Evolutionary conservation across 2,888 invertebrate species (phyloP).

Genomic region (Mesorhabditis sp.): DNA sequence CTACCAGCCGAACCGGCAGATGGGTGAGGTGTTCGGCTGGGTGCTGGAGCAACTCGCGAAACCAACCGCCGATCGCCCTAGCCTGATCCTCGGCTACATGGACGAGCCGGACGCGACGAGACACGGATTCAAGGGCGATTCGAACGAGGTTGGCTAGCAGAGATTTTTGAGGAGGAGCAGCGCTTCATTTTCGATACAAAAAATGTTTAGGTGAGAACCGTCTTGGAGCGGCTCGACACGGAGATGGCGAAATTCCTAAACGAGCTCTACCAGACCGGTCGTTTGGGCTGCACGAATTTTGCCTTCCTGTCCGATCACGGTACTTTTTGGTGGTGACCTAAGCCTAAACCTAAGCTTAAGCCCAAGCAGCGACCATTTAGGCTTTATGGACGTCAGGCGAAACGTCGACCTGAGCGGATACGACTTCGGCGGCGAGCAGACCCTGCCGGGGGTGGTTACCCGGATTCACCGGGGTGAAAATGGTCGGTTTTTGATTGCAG

Average conservation of each 20-base stretch:
- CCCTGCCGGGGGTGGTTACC: background rate
- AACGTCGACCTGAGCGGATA: background rate
- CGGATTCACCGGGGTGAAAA: background rate
- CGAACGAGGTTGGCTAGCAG: conserved; percentile 16
- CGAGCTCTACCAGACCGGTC: conserved; percentile 26
- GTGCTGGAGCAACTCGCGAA: conserved; percentile 32
- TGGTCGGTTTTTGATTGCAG: background rate
- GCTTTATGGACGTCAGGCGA: background rate
- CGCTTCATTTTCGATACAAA: background rate
- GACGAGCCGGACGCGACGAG: conserved; percentile 51
- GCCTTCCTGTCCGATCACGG: conserved; percentile 51
- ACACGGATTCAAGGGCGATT: conserved; percentile 36
- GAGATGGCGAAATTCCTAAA: conserved; percentile 42
- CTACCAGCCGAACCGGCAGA: too few relatives aligned
- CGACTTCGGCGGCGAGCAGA: background rate
- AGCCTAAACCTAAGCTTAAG: too few relatives aligned
- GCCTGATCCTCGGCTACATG: conserved; percentile 48
- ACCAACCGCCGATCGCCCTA: conserved; percentile 30
- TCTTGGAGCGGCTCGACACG: conserved; percentile 34
- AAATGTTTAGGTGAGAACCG: conserved; percentile 28
- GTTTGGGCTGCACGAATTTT: conserved; percentile 50
- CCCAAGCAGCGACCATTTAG: background rate
- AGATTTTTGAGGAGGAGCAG: background rate
- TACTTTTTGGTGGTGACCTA: conserved; percentile 7
- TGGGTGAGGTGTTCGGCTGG: background rate